These are phyloP conservation scores for Nyctalus aviator DNA, from an alignment of 2,797 vertebrate genomes.

Conservation along the genomic window DNA sequence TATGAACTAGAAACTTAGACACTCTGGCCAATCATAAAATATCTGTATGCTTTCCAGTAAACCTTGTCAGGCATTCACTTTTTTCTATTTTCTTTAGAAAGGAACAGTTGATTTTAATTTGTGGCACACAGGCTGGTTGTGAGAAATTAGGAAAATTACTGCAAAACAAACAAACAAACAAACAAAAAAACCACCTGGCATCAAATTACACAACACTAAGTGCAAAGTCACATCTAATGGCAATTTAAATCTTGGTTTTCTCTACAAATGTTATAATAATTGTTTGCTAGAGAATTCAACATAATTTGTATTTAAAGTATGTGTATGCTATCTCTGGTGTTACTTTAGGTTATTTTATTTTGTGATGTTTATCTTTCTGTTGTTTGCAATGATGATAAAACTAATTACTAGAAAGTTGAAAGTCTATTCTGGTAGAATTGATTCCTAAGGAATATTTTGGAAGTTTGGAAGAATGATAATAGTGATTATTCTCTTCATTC, in stretches of 20 bases:
- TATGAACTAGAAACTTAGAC: neutral
- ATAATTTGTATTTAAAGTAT: conserved; percentile 57
- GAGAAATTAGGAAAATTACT: conserved; percentile 53
- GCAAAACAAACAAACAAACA: neutral
- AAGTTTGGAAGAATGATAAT: neutral
- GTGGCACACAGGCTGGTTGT: neutral
- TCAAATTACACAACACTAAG: neutral
- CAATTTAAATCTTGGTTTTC: conserved; percentile 32
- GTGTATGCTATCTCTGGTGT: conserved; percentile 3
- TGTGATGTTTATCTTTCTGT: neutral
- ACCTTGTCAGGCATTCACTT: neutral
- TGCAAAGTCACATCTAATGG: conserved; percentile 7
- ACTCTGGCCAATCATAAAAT: neutral
- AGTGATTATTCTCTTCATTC: neutral
- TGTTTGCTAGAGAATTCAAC: conserved; percentile 45
- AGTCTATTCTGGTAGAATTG: conserved; percentile 15
- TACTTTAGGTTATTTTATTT: conserved; percentile 26
- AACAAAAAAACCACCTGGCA: neutral
- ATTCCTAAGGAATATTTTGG: neutral
- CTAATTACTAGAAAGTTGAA: conserved; percentile 15
- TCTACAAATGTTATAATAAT: neutral
- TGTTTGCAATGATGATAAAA: conserved; percentile 37
- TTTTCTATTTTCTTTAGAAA: conserved; percentile 34
- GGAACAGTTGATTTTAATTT: conserved; percentile 5
- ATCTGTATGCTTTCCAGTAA: neutral